Evolutionary conservation across 2,888 invertebrate species (phyloP).

Genomic region (Diplolepis rosae): DNA sequence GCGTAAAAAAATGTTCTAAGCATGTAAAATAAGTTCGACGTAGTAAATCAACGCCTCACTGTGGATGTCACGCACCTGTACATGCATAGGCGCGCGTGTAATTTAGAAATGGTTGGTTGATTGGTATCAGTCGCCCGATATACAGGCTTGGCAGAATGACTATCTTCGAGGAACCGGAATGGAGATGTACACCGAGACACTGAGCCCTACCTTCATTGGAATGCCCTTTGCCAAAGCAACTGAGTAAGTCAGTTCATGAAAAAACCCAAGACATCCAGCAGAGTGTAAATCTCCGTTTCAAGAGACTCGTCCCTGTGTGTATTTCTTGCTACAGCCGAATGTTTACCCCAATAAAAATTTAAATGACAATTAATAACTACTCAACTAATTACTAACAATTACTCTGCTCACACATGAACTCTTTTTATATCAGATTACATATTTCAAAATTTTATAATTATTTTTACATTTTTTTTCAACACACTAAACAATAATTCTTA

Average conservation of each 20-base stretch:
- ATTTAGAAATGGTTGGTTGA: slow-evolving; percentile 72
- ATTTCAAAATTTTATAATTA: no score
- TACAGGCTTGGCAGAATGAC: slow-evolving; percentile 99
- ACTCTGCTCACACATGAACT: background rate
- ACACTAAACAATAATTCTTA: no score
- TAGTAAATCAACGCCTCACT: slow-evolving; percentile 50
- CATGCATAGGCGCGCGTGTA: slow-evolving; percentile 76
- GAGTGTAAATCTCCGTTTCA: slow-evolving; percentile 65
- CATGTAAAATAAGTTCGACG: background rate
- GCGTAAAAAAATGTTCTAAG: background rate
- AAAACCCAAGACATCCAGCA: slow-evolving; percentile 64
- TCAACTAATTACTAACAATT: background rate
- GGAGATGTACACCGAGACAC: slow-evolving; percentile 99
- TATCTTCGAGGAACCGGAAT: slow-evolving; percentile 99
- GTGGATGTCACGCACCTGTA: slow-evolving; percentile 60
- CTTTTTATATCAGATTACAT: no score
- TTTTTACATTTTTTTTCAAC: no score
- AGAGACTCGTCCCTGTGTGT: slow-evolving; percentile 61
- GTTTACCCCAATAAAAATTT: background rate
- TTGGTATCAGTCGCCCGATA: slow-evolving; percentile 88
- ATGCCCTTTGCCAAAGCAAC: slow-evolving; percentile 98
- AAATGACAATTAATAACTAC: background rate
- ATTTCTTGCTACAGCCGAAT: slow-evolving; percentile 21
- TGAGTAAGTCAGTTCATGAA: slow-evolving; percentile 90
- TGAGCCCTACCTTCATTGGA: slow-evolving; percentile 98